Base-by-base conservation (phyloP, 2,888 invertebrate genomes). In the Ctenicera cuprea region DNA sequence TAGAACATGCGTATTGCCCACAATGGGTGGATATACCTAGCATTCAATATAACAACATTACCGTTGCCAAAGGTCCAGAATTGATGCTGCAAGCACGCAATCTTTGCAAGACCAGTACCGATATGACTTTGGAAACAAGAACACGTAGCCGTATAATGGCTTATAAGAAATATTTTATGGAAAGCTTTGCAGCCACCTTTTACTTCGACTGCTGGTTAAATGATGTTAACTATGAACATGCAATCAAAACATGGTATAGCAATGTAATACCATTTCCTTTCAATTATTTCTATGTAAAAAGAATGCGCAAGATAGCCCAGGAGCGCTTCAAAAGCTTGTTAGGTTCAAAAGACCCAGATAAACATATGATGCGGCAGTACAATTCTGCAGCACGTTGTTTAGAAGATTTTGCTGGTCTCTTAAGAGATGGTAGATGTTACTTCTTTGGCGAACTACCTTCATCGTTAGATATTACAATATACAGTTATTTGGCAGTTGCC, bases 381-480 rank as follows among this genome's bases (percentile, higher is more conserved):
- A 30, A 16, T 38, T 4, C 48, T 85, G 95, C 95, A 26, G 93
- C 94, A 84, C 92, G 93, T 86, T 96, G 96, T 84, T 88, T 97
- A 26, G 95, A 93, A 82, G 87, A 92, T 26, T 85, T 97, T 5
- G 94, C 95, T 14, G 9, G 38, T 26, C 48, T 75, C 80, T 88
- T 97, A 12, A 95, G 94, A 0, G 92, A 94, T 66, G 91, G 92
- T 64, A 91, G 92, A 78, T 92, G 94, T 78, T 97, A 92, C 87
- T 95, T 97, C 87, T 94, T 95, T 83, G 95, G 96, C 0, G 90
- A 90, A 76, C 85, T 89, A 16, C 93, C 92, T 0, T 92, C 92
- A 8, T 93, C 94, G 0, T 89, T 97, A 75, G 97, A 97, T 87
- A 96, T 95, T 0, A 89, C 93, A 61, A 92, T 96, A 7, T 97